These are phyloP conservation scores for Tragopan temminckii DNA, from an alignment of 2,797 vertebrate genomes.

Conservation along the genomic window DNA sequence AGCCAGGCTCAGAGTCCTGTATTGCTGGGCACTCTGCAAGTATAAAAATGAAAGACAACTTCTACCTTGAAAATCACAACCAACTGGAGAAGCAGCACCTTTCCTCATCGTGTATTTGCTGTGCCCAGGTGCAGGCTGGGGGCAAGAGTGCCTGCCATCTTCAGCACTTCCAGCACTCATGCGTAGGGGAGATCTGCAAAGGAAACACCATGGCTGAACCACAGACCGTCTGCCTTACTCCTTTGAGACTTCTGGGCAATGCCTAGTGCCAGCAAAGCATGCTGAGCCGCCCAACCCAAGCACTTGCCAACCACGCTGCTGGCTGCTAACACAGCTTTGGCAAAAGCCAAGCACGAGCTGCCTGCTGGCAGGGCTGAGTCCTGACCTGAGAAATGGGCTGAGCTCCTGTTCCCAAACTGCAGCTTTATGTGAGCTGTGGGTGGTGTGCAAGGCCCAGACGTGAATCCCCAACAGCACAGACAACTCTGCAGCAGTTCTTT, in stretches of 20 bases:
- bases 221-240: background rate
- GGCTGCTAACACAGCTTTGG: background rate
- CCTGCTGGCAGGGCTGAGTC: background rate
- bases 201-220: background rate
- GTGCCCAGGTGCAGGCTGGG: background rate
- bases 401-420: background rate
- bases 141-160: background rate
- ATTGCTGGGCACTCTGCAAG: background rate
- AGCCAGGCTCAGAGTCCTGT: background rate
- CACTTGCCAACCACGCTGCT: fast-evolving
- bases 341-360: background rate
- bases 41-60: background rate
- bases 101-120: background rate
- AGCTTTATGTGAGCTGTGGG: background rate
- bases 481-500: background rate
- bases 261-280: background rate
- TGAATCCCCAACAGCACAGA: fast-evolving
- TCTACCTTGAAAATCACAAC: background rate
- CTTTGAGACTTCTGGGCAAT: background rate
- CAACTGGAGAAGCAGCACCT: background rate
- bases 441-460: fast-evolving
- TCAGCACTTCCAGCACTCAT: background rate
- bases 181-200: background rate
- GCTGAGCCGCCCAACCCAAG: background rate
- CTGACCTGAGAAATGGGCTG: background rate